These are phyloP conservation scores for Chloropsis cyanopogon DNA, from an alignment of 2,113 vertebrate genomes.

Conservation along the genomic window DNA sequence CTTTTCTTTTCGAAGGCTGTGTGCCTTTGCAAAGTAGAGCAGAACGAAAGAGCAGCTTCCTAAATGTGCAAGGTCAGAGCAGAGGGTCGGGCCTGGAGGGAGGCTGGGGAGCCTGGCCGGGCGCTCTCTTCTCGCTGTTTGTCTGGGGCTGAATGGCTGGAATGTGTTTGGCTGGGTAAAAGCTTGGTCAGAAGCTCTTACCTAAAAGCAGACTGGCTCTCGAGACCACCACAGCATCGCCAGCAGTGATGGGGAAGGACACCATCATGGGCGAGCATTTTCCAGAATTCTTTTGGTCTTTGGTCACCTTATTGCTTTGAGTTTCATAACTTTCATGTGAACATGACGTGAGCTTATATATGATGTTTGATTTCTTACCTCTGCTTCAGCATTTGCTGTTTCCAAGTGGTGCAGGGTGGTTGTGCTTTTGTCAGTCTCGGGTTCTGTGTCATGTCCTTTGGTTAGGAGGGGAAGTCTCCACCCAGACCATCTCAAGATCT, in stretches of 20 bases:
- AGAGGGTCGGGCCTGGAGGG: background rate
- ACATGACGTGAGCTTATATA: fast-evolving
- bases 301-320: background rate
- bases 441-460: background rate
- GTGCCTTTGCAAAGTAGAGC: background rate
- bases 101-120: background rate
- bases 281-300: background rate
- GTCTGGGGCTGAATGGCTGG: background rate
- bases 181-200: background rate
- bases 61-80: background rate
- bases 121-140: background rate
- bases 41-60: slow-evolving; percentile 21
- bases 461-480: slow-evolving; percentile 23
- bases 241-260: background rate
- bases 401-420: background rate
- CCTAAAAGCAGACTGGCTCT: background rate
- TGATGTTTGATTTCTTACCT: background rate
- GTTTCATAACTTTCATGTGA: fast-evolving
- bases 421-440: background rate
- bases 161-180: background rate
- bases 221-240: background rate
- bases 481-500: background rate
- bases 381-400: background rate
- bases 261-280: fast-evolving
- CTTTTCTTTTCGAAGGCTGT: background rate